Base-by-base conservation (phyloP, 1,140 invertebrate genomes). In the Trialeurodes vaporariorum region DNA sequence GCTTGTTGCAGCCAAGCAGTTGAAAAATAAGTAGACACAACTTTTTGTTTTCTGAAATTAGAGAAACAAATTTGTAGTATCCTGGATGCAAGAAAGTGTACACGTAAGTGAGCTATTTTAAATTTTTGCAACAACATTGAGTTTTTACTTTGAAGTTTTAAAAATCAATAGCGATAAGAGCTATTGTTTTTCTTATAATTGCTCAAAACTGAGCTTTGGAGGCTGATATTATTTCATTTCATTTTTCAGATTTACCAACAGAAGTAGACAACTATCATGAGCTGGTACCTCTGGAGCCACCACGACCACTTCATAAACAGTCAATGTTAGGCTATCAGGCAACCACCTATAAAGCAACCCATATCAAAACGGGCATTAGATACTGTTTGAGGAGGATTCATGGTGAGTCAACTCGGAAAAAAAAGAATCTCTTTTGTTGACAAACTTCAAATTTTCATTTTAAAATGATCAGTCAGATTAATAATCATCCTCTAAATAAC, bases 221-320 rank as follows among this genome's bases (percentile, higher is more conserved):
- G 26, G 34, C 25, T 2, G 13, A 1, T 63, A 58, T 67, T 21
- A 21, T 24, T 40, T 65, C 63, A 80, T 75, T 73, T 77, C 34
- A 72, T 81, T 77, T 75, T 75, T 23, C 74, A 82, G 93, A 95
- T 75, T 77, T 96, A 68, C 94, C 94, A 0, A 79, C 83, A 66
- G 87, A 91, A 75, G 88, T 97, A 64, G 93, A 96, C 73, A 91
- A 90, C 75, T 98, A 95, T 78, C 86, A 92, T 68, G 91, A 96
- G 64, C 75, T 98, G 25, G 87, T 87, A 73, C 94, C 93, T 0
- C 76, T 98, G 63, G 94, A 98, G 78, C 75, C 79, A n/a, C 77
- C 80, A 2, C 76, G 77, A 17, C 61, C 75, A n/a, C 71, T 77
- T 27, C 79, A 79, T 64, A 73, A 73, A 70, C 64, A 60, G 59